These are phyloP conservation scores for Camponotus pennsylvanicus DNA, from an alignment of 1,140 invertebrate genomes.

Conservation along the genomic window DNA sequence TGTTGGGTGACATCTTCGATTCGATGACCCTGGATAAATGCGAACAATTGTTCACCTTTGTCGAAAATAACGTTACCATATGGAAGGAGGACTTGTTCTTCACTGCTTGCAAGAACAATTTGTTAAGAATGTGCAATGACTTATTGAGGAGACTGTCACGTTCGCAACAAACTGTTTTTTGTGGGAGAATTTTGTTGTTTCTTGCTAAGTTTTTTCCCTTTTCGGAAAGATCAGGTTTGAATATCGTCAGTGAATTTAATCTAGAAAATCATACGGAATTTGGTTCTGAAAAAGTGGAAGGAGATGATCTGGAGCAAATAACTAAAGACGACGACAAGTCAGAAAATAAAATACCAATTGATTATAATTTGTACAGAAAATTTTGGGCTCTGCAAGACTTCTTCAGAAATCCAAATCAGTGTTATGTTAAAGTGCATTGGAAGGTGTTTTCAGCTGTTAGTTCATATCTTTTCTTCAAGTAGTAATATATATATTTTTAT, in stretches of 20 bases:
- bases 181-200: conserved; percentile 98
- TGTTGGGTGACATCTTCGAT: conserved; percentile 97
- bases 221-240: conserved; percentile 98
- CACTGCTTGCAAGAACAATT: conserved; percentile 96
- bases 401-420: conserved; percentile 97
- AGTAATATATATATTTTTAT: conserved; percentile 38
- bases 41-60: conserved; percentile 95
- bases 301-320: conserved; percentile 87
- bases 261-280: conserved; percentile 97
- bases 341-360: conserved; percentile 90
- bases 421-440: conserved; percentile 97
- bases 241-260: conserved; percentile 99
- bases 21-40: conserved; percentile 94
- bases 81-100: conserved; percentile 98
- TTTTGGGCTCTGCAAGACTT: conserved; percentile 99
- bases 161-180: conserved; percentile 99
- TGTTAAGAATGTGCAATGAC: conserved; percentile 99
- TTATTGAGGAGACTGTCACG: conserved; percentile 96
- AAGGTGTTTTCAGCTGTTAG: conserved; percentile 95
- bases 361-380: conserved; percentile 98
- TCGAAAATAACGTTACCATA: conserved; percentile 95
- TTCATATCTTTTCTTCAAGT: conserved; percentile 69
- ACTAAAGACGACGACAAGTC: conserved; percentile 88
- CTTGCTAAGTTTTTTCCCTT: conserved; percentile 99
- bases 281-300: conserved; percentile 90